These are phyloP conservation scores for Chondrilla cf. caribensis DNA, from an alignment of 37 sponge, comb jelly and placozoan species.

Conservation along the genomic window DNA sequence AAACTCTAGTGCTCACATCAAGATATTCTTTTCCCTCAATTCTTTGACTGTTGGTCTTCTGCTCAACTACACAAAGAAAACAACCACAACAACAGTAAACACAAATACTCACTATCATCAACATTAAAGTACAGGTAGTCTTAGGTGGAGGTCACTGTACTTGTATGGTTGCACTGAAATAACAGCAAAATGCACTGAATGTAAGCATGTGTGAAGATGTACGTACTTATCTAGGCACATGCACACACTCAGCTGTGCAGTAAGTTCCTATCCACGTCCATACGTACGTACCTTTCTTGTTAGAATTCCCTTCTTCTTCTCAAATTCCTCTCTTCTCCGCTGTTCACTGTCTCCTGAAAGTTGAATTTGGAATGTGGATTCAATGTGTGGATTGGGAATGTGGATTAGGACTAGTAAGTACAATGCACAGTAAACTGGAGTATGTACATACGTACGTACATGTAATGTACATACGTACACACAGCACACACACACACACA, in stretches of 20 bases:
- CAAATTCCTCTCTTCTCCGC: neutral
- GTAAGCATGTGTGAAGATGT: too few species aligned
- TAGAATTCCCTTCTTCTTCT: slow-evolving; percentile 10
- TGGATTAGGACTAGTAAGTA: neutral
- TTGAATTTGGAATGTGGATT: too few species aligned
- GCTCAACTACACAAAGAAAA: slow-evolving; percentile 52
- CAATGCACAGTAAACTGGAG: neutral
- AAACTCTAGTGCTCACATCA: slow-evolving; percentile 87
- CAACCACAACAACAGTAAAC: too few species aligned
- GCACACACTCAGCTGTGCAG: neutral
- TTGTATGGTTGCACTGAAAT: too few species aligned
- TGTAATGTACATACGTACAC: neutral
- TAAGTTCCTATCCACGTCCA: too few species aligned
- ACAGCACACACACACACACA: too few species aligned
- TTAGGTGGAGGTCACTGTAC: too few species aligned
- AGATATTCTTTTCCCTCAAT: slow-evolving; percentile 76
- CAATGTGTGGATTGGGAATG: too few species aligned
- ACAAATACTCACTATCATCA: too few species aligned
- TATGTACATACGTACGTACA: neutral
- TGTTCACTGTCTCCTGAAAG: neutral
- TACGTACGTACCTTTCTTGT: neutral
- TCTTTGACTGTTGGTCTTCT: slow-evolving; percentile 91
- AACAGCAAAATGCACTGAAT: too few species aligned
- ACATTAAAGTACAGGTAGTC: too few species aligned
- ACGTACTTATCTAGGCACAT: neutral